Base-by-base conservation (phyloP, 2,888 invertebrate genomes). In the Rosalia funebris region DNA sequence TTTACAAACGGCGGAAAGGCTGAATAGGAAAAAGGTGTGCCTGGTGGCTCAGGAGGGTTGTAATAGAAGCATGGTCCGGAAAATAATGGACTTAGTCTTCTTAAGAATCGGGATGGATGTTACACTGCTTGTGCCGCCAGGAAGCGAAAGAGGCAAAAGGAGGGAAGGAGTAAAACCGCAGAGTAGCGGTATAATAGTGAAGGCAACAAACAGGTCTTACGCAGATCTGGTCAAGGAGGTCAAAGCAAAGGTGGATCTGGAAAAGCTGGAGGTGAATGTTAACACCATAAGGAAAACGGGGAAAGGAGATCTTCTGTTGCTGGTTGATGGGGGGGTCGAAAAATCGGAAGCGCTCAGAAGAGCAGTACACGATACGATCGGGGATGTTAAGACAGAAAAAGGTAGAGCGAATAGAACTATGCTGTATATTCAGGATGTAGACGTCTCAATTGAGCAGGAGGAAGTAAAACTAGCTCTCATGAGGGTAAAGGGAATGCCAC, bases 281-380 rank as follows among this genome's bases (percentile, higher is more conserved):
- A 41, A 41, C n/a, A 16, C 20, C 4, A 20, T 52, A 1, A 41
- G 25, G 42, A 52, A 41, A 20, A 52, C 42, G 15, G 25, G 25
- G 1, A 52, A 16, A 15, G 41, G 52, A 31, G 52, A 52, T 12
- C 52, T 52, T 4, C 14, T 39, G 39, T 12, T 50, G 14, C 14
- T 25, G 2, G 4, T 50, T 3, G 39, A 36, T 37, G 52, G 52
- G 1, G 52, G 39, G 0, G 25, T 14, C 4, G 17, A 17, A 11
- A 36, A 52, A 37, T 37, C 31, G 4, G 37, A 41, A 4, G 19
- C 41, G 41, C 52, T 52, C 15, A 52, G 25, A 31, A 41, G 31
- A 1, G 52, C 37, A 52, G 41, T 52, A 4, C 39, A 10, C 2
- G 41, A 4, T 31, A 25, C 19, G 41, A 7, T 41, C 1, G 11